Evolutionary conservation across 1,140 invertebrate species (phyloP).

Genomic region (Eciton burchellii): DNA sequence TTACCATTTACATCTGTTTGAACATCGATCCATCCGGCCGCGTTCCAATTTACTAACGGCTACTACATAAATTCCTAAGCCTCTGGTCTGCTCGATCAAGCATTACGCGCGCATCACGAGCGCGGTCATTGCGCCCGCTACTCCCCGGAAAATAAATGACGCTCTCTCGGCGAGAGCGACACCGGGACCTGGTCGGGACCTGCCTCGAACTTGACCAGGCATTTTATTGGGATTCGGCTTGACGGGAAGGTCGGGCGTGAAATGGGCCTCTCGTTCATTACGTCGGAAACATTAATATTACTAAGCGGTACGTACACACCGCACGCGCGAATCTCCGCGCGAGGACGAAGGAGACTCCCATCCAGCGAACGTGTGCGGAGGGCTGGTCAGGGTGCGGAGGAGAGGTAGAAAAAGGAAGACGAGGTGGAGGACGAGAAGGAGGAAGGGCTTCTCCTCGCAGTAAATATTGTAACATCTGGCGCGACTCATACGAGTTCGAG

Average conservation of each 20-base stretch:
- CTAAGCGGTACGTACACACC: slow-evolving; percentile 59
- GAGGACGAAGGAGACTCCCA: slow-evolving; percentile 48
- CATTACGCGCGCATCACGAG: no score
- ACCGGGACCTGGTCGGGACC: not conserved
- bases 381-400: slow-evolving; percentile 28
- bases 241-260: not conserved
- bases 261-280: slow-evolving; percentile 21
- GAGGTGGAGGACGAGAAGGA: not conserved
- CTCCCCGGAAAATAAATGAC: not conserved
- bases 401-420: no score
- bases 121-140: no score
- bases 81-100: no score
- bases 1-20: no score
- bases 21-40: no score
- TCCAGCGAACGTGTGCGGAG: slow-evolving; percentile 37
- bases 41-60: no score
- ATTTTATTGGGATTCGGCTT: slow-evolving; percentile 3
- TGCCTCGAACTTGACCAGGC: not conserved
- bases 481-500: slow-evolving; percentile 79
- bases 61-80: no score
- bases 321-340: slow-evolving; percentile 56
- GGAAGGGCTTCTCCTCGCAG: slow-evolving; percentile 67
- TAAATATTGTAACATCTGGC: slow-evolving; percentile 83
- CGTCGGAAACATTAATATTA: slow-evolving; percentile 64
- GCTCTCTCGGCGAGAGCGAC: not conserved